A percentile compares a stretch with the other conserved stretches of the same genome.
phyloP scores from a whole-genome alignment of 2,113 vertebrate genomes.

The Abramis brama region DNA sequence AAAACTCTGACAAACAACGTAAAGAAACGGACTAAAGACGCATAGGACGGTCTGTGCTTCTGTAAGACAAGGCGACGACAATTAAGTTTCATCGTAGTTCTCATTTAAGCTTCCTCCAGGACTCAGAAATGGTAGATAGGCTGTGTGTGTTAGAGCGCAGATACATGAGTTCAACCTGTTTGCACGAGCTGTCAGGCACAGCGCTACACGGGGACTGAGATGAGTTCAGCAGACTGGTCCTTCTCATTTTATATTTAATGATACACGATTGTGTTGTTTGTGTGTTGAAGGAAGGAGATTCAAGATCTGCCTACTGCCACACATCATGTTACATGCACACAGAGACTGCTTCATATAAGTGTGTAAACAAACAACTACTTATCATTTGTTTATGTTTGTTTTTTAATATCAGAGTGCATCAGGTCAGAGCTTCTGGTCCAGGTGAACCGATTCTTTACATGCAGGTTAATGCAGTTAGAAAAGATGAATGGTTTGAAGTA shows the following conservation, averaged over 20 bases:
- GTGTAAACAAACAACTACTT: slow-evolving; percentile 29
- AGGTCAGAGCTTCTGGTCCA: slow-evolving; percentile 3
- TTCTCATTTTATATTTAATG: slow-evolving; percentile 30
- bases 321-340: background rate
- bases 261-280: background rate
- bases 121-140: slow-evolving; percentile 6
- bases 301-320: background rate
- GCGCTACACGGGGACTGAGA: background rate
- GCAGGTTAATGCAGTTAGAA: slow-evolving; percentile 21
- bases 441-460: slow-evolving; percentile 21
- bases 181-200: slow-evolving; percentile 31
- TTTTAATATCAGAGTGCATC: slow-evolving; percentile 24
- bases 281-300: slow-evolving; percentile 10
- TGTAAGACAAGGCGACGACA: slow-evolving; percentile 40
- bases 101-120: slow-evolving; percentile 22
- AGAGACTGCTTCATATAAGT: background rate
- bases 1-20: slow-evolving; percentile 71
- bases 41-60: slow-evolving; percentile 7
- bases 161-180: background rate
- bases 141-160: background rate
- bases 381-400: slow-evolving; percentile 1
- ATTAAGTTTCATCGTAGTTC: slow-evolving; percentile 33
- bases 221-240: slow-evolving; percentile 11
- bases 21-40: background rate
- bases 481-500: slow-evolving; percentile 27